Base-by-base conservation (phyloP, 2,113 vertebrate genomes). In the Pseudonaja textilis region DNA sequence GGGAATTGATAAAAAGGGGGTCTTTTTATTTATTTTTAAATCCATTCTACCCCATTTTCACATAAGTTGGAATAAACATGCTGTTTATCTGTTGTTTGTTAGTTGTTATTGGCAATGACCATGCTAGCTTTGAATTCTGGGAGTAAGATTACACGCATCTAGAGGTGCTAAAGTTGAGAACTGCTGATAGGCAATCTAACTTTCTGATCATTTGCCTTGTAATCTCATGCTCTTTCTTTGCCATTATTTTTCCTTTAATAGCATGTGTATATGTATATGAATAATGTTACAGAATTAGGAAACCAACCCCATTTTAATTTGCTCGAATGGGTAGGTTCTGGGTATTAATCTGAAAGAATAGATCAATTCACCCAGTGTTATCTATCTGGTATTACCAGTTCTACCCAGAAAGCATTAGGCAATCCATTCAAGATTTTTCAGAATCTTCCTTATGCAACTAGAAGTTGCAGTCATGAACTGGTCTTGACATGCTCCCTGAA, bases 381-480 rank as follows among this genome's bases (percentile, higher is more conserved):
- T 96, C 92, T 92, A 92, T 96, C 97, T 96, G 93, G 97, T 95
- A 94, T 54, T 96, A 92, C 97, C 90, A 92, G 97, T 97, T 96
- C 96, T 95, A 89, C 93, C 87, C 55, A 94, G 94, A 95, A 97
- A 94, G 94, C 95, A 96, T 97, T 97, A 97, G 95, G 96, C 96
- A 97, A 97, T 97, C 95, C 74, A 91, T 96, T 93, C 89, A 47
- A 20, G 95, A 95, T 93, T 94, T 95, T 90, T 95, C 34, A 93
- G 89, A 95, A 96, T 94, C 89, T 92, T 91, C 95, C 96, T 97
- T 97, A 95, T 95, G 95, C 93, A 96, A 95, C 91, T 92, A 90
- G 93, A 95, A 93, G 91, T 96, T 91, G 95, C 92, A 91, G 47
- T 87, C 59, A 1, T 42, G 81, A 93, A 39, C 96, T 93, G 93